phyloP scores from a whole-genome alignment of 1,140 invertebrate species.

The Galendromus occidentalis region DNA sequence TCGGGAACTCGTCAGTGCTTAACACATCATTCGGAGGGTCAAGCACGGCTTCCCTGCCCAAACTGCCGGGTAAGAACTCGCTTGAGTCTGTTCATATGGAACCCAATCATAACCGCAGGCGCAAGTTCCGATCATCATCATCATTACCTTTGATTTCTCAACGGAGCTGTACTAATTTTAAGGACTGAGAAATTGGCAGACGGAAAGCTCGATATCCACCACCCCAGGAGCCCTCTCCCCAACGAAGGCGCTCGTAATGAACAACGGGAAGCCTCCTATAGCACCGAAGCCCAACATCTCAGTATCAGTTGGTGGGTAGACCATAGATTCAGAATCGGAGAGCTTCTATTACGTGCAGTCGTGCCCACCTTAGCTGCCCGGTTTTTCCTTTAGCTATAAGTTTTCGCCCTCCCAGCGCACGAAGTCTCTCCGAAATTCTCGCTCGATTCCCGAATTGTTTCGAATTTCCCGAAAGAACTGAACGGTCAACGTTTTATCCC shows the following conservation, averaged over 20 bases:
- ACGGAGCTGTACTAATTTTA: not conserved
- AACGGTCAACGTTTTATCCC: no score
- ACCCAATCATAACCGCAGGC: no score
- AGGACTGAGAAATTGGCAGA: constrained; percentile 7
- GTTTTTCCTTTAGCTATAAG: no score
- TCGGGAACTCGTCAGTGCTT: constrained; percentile 6
- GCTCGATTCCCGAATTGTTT: no score
- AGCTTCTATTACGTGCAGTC: no score
- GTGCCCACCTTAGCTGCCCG: no score
- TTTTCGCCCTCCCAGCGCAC: no score
- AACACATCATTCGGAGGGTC: constrained; percentile 2
- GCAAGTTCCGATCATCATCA: not conserved
- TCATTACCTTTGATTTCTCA: not conserved
- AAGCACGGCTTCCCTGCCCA: constrained; percentile 11
- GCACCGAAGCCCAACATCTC: constrained; percentile 5
- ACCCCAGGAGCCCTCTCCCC: not conserved
- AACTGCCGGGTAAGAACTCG: constrained; percentile 19
- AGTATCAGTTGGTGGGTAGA: constrained; percentile 1
- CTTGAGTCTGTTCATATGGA: no score
- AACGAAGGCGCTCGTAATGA: not conserved
- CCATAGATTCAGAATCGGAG: no score
- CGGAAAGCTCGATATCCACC: not conserved
- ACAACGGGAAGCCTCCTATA: not conserved
- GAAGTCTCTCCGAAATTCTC: no score
- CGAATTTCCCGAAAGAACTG: no score